Conservation (phyloP, 2,113 vertebrate genomes). For the Pseudorectes ferrugineus region DNA sequence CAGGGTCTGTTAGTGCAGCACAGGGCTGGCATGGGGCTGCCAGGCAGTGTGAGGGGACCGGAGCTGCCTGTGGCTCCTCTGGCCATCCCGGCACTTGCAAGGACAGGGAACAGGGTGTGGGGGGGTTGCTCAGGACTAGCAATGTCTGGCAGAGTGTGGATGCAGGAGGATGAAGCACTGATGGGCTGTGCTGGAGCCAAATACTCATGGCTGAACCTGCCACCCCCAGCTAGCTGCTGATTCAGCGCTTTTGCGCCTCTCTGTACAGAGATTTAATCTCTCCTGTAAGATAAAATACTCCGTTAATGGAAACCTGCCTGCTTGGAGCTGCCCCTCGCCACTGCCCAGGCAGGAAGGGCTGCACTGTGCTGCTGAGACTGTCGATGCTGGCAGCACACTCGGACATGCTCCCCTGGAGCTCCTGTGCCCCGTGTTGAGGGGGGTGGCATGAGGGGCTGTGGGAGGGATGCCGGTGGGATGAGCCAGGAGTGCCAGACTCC, state of each 20-base stretch:
- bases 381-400: rapidly evolving
- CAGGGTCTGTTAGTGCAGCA: not conserved
- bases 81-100: rapidly evolving
- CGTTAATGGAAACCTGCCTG: not conserved
- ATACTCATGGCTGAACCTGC: not conserved
- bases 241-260: not conserved
- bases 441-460: not conserved
- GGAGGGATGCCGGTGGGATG: not conserved
- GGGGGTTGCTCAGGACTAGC: not conserved
- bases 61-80: not conserved
- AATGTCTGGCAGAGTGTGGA: not conserved
- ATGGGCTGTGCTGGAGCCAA: not conserved
- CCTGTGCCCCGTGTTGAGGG: rapidly evolving
- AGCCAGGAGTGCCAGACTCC: not conserved
- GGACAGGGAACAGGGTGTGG: not conserved
- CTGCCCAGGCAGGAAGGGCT: not conserved
- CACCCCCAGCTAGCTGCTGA: not conserved
- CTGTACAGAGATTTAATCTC: not conserved
- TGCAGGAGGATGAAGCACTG: not conserved
- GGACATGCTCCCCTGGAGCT: rapidly evolving
- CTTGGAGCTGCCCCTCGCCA: rapidly evolving
- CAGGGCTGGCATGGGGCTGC: not conserved
- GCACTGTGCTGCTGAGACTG: not conserved
- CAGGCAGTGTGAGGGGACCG: rapidly evolving
- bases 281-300: not conserved